Base-by-base conservation (phyloP, 2,888 invertebrate genomes). In the Orchestes rusci region DNA sequence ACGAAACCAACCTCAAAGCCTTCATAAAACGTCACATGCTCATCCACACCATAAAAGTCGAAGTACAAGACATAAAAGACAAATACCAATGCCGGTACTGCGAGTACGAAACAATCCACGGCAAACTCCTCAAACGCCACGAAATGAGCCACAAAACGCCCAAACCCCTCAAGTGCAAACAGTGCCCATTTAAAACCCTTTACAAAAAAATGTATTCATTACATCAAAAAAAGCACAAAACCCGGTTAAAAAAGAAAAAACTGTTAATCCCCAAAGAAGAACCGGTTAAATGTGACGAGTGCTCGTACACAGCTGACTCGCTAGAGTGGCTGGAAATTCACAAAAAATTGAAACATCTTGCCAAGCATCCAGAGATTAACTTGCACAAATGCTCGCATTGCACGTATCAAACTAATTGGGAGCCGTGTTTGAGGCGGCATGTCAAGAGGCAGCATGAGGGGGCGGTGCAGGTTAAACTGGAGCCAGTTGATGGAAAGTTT, bases 381-480 rank as follows among this genome's bases (percentile, higher is more conserved):
- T 28, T 50, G 27, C 44, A 45, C 17, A 50, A 43, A 38, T 50
- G 50, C 39, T 4, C 17, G 23, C 46, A 33, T 33, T 50, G 50
- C 36, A 39, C 43, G 18, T 50, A 50, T 16, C 43, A 50, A 16
- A 50, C 50, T 8, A 50, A 50, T 40, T 50, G 50, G 50, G 50
- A 50, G 32, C 50, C 50, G 15, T 50, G 50, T 23, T 45, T 50
- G 36, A 45, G 40, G 34, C 38, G 50, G 13, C 50, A 50, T 27
- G 28, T 45, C 17, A 45, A 50, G 15, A 39, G 50, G 29, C 37
- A 36, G 27, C 50, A 50, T 43, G 29, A 39, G 15, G 15, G 38
- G 29, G 31, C 28, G 13, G 38, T 34, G 17, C 31, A 29, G 8
- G 34, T 34, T 7, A 48, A 41, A 40, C 18, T 33, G 3, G 44